Evolutionary conservation across 92 coral and sea anemone species (phyloP), one percentile per base, ranked within the genome.

Genomic region (Epizoanthus rinbou): DNA sequence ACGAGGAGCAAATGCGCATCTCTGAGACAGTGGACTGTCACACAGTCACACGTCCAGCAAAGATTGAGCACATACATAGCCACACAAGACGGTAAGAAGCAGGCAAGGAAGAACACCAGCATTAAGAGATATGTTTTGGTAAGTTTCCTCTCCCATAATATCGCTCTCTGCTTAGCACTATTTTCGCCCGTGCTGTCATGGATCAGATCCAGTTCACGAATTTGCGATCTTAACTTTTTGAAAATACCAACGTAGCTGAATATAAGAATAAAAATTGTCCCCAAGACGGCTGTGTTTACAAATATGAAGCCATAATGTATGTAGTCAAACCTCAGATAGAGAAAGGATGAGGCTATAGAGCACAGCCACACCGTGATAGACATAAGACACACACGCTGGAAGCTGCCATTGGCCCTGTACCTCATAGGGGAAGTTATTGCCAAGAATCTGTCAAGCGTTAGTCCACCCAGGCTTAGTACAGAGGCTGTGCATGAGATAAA

Each of bases 401-500:
- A 71, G 50, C 86, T 91, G 67, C 85, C 85, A 45, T 87, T 81
- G 54, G 62, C 68, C 57, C 86, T 70, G 43, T 87, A 91, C 85
- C 85, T 84, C 45, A 84, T n/a, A 0, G 89, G 90, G n/a, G 91
- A 87, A 28, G 85, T 73, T 16, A 91, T 86, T 8, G 91, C 94
- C 39, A 91, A 6, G 73, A 87, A 91, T 76, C 94, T 71, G 53
- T 91, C 94, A 6, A 91, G 83, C 19, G 94, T 88, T 54, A 91
- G 85, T 1, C 87, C 90, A 9, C 84, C 89, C 52, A 91, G 67
- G 50, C 89, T 85, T 74, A 91, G 80, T 31, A 91, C 84, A 6
- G 94, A 91, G 54, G 94, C 94, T 9, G 91, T 91, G 45, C 91
- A 87, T 0, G 88, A 87, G 75, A 91, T 76, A 79, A 87, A 87